Conservation (phyloP, 1,140 invertebrate species). For the Brachionus rotundiformis region DNA sequence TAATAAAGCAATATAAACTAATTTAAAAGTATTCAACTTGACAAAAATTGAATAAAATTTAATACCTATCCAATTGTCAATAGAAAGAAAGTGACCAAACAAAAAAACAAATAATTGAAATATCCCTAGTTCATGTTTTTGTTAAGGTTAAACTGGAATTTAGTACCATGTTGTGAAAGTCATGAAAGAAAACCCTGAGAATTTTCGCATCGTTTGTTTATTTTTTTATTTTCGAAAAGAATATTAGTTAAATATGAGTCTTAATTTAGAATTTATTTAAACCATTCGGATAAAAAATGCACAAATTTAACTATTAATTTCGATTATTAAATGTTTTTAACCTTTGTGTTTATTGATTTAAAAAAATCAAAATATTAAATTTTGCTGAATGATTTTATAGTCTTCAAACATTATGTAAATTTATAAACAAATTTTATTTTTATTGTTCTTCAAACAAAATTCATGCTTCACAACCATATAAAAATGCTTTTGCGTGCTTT, state of each 20-base stretch:
- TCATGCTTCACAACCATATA: neutral
- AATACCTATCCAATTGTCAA: too few species aligned
- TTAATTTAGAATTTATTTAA: too few species aligned
- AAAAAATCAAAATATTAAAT: neutral
- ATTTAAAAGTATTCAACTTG: too few species aligned
- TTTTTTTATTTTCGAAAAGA: too few species aligned
- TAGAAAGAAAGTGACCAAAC: too few species aligned
- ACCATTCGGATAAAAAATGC: too few species aligned
- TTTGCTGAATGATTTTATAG: neutral
- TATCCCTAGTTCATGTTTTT: too few species aligned
- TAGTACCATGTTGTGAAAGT: neutral
- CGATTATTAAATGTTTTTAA: neutral
- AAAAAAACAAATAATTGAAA: neutral
- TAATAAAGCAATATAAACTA: too few species aligned
- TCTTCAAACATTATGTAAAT: neutral
- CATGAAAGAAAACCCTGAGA: neutral
- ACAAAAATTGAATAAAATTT: too few species aligned
- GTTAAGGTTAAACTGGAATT: neutral
- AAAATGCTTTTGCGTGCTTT: neutral
- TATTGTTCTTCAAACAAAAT: neutral
- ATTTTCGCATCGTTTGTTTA: too few species aligned
- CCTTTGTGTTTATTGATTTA: neutral
- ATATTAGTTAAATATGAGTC: too few species aligned
- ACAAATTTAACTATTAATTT: neutral
- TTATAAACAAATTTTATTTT: neutral